Percentiles rank a stretch among this genome's conserved stretches.
Conservation (phyloP, 2,797 vertebrate species). For the Scolopax rusticola region DNA sequence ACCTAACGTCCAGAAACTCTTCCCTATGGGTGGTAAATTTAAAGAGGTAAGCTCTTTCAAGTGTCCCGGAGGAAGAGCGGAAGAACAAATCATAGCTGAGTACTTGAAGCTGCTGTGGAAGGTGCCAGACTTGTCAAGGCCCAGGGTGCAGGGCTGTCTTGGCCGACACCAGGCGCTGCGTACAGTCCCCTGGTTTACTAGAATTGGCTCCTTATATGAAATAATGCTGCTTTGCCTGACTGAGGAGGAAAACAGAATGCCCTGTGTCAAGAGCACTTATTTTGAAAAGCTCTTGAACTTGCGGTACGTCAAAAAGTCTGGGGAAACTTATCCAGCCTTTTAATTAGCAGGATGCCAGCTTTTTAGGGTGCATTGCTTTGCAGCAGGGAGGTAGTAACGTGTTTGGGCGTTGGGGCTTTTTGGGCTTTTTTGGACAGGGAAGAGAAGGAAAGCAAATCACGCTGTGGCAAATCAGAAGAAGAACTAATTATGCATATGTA, state of each 20-base stretch:
- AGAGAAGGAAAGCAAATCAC: not conserved
- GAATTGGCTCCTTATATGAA: not conserved
- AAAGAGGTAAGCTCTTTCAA: constrained; percentile 49
- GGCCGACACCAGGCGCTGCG: not conserved
- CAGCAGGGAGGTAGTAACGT: not conserved
- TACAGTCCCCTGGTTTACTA: not conserved
- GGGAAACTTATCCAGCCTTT: constrained; percentile 9
- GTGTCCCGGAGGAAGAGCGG: not conserved
- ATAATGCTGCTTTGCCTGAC: not conserved
- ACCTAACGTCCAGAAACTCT: constrained; percentile 8
- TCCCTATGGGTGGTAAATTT: constrained; percentile 31
- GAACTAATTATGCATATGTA: not conserved
- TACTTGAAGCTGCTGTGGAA: not conserved
- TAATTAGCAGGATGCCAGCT: not conserved
- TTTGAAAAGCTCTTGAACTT: constrained; percentile 58
- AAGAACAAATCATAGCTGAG: not conserved
- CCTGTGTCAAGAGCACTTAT: constrained; percentile 32
- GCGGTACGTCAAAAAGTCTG: constrained; percentile 13
- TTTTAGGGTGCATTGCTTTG: not conserved
- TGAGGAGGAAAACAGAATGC: not conserved
- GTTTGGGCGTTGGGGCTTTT: not conserved
- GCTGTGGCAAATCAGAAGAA: not conserved
- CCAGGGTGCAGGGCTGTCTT: not conserved
- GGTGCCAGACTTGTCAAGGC: not conserved
- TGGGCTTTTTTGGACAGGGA: not conserved